These are phyloP conservation scores for Nomia melanderi DNA, from an alignment of 1,140 invertebrate species.

Conservation along the genomic window DNA sequence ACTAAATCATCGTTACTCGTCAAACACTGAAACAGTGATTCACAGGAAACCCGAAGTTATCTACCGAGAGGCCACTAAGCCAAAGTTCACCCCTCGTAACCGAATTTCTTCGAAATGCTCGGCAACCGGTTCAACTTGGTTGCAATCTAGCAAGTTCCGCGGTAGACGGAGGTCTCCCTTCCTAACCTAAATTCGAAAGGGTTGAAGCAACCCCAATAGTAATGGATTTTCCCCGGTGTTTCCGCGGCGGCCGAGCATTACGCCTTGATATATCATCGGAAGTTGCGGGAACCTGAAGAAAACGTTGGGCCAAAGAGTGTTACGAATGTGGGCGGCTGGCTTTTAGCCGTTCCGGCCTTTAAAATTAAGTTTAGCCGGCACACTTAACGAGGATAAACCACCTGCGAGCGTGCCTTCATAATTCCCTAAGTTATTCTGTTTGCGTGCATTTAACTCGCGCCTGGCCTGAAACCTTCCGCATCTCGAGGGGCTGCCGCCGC, in stretches of 20 bases:
- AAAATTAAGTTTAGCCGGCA: slow-evolving; percentile 76
- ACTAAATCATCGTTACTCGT: no score
- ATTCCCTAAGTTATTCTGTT: slow-evolving; percentile 80
- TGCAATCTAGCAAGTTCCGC: not conserved
- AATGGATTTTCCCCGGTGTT: slow-evolving; percentile 30
- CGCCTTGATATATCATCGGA: slow-evolving; percentile 43
- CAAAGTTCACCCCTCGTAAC: not conserved
- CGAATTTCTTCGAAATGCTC: not conserved
- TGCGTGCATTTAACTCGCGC: slow-evolving; percentile 74
- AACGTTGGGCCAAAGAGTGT: slow-evolving; percentile 35
- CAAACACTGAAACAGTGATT: no score
- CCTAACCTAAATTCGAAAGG: slow-evolving; percentile 3
- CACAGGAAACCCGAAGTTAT: no score
- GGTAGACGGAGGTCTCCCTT: not conserved
- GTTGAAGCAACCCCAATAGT: slow-evolving; percentile 15
- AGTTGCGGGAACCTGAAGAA: slow-evolving; percentile 45
- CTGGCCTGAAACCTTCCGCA: slow-evolving; percentile 51
- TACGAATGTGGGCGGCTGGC: slow-evolving; percentile 45
- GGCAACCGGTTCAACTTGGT: not conserved
- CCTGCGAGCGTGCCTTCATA: slow-evolving; percentile 78
- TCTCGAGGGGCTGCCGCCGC: slow-evolving; percentile 42
- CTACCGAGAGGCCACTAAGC: no score
- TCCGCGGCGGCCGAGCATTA: slow-evolving; percentile 19
- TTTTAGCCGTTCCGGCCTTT: slow-evolving; percentile 64
- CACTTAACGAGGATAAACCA: slow-evolving; percentile 80